phyloP scores from a whole-genome alignment of 2,113 vertebrate species.

The Cranoglanis bouderius region DNA sequence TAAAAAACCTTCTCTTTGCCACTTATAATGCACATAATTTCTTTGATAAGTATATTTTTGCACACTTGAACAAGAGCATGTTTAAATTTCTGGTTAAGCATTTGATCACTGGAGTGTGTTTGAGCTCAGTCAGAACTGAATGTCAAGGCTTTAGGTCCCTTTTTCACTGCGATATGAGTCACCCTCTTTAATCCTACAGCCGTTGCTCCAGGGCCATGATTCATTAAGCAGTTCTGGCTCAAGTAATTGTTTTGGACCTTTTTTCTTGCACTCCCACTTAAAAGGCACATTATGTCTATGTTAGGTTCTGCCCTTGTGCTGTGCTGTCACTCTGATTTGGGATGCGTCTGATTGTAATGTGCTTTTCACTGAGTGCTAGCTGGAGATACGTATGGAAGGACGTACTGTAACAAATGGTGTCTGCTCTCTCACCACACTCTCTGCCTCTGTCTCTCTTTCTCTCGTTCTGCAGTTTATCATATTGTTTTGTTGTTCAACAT shows the following conservation, averaged over 20 bases:
- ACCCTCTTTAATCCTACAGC: constrained; percentile 44
- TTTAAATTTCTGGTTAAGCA: constrained; percentile 50
- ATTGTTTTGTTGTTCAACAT: constrained; percentile 65
- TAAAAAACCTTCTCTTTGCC: constrained; percentile 6
- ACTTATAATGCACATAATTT: constrained; percentile 35
- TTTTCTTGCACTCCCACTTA: constrained; percentile 38
- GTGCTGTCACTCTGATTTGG: constrained; percentile 38
- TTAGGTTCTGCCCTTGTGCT: constrained; percentile 32
- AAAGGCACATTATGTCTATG: constrained; percentile 20
- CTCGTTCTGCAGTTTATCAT: constrained; percentile 54
- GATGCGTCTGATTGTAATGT: constrained; percentile 21
- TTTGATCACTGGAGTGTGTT: constrained; percentile 47
- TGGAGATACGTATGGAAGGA: constrained; percentile 28
- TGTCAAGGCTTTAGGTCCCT: constrained; percentile 31
- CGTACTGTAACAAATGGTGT: constrained; percentile 25
- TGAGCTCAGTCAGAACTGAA: constrained; percentile 31
- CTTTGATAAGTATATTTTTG: neutral
- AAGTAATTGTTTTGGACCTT: constrained; percentile 43
- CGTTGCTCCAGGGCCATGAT: constrained; percentile 24
- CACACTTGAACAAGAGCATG: constrained; percentile 14
- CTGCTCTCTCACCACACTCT: neutral
- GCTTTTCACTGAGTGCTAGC: constrained; percentile 14
- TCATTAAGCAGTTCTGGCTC: constrained; percentile 42
- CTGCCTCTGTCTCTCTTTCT: neutral
- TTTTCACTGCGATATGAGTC: constrained; percentile 23